A percentile compares a stretch with the other conserved stretches of the same genome.
Evolutionary conservation across 2,888 invertebrate species (phyloP).

Genomic region (Lapara coniferarum): DNA sequence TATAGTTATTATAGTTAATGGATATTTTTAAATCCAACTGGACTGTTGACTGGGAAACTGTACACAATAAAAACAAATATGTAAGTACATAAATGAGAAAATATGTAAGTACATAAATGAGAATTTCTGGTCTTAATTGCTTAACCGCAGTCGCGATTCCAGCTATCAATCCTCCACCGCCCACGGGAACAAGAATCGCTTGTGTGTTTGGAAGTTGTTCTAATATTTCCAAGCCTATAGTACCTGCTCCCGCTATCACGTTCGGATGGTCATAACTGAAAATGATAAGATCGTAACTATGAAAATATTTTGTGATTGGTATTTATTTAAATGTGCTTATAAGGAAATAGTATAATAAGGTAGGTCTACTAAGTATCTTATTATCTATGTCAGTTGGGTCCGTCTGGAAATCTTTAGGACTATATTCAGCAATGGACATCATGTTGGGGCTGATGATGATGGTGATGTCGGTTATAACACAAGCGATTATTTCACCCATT

Average conservation of each 20-base stretch:
- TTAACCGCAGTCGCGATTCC: slow-evolving; percentile 93
- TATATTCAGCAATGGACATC: no score
- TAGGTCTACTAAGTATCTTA: no score
- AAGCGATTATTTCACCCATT: slow-evolving; percentile 86
- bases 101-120: slow-evolving; percentile 90
- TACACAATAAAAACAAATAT: not conserved
- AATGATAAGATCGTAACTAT: not conserved
- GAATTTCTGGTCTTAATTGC: slow-evolving; percentile 88
- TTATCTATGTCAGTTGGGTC: no score
- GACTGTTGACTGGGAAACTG: not conserved
- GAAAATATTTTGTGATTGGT: not conserved
- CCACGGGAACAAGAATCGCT: slow-evolving; percentile 93
- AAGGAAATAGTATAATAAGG: not conserved
- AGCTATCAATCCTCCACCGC: slow-evolving; percentile 95
- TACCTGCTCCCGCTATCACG: slow-evolving; percentile 95
- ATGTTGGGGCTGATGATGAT: no score
- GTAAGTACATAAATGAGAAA: slow-evolving; percentile 91
- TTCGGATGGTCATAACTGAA: slow-evolving; percentile 94
- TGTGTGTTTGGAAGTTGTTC: slow-evolving; percentile 92
- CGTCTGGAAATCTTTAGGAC: no score
- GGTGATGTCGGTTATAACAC: no score
- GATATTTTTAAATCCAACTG: not conserved
- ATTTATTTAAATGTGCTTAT: not conserved
- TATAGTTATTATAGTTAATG: not conserved
- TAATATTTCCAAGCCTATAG: slow-evolving; percentile 93